phyloP scores from a whole-genome alignment of 30 jellyfish, hydroid and myxozoan species.

The Haliclystus octoradiatus region DNA sequence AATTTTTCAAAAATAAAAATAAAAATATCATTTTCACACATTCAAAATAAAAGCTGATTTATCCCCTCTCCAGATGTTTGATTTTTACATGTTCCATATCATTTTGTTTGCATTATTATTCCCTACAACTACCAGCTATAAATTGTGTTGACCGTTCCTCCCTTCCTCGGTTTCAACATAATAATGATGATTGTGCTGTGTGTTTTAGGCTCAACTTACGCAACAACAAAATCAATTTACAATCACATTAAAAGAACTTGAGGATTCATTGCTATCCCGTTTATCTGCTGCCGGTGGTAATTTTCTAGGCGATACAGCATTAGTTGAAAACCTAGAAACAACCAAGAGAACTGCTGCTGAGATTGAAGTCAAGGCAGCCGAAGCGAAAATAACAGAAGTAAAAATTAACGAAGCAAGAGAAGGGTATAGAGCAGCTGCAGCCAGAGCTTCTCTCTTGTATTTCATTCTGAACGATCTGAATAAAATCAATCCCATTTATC shows the following conservation, averaged over 20 bases:
- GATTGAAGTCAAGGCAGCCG: slow-evolving; percentile 91
- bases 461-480: slow-evolving; percentile 91
- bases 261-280: slow-evolving; percentile 91
- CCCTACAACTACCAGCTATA: too few relatives aligned
- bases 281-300: slow-evolving; percentile 99
- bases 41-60: too few relatives aligned
- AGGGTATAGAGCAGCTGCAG: slow-evolving; percentile 99
- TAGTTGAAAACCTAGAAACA: slow-evolving; percentile 94
- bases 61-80: too few relatives aligned
- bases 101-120: too few relatives aligned
- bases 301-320: slow-evolving; percentile 93
- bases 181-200: too few relatives aligned
- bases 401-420: slow-evolving; percentile 95
- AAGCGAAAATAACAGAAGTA: slow-evolving; percentile 90
- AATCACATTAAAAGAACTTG: slow-evolving; percentile 89
- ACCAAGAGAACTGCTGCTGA: slow-evolving; percentile 99
- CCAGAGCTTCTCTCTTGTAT: slow-evolving; percentile 88
- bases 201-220: slow-evolving; percentile 82
- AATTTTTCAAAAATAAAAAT: too few relatives aligned
- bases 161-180: background rate
- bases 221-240: slow-evolving; percentile 98
- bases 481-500: slow-evolving; percentile 88
- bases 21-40: too few relatives aligned
- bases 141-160: too few relatives aligned
- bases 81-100: too few relatives aligned